Evolutionary conservation across 2,797 vertebrate genomes (phyloP).

Genomic region (Danio jaintianensis): DNA sequence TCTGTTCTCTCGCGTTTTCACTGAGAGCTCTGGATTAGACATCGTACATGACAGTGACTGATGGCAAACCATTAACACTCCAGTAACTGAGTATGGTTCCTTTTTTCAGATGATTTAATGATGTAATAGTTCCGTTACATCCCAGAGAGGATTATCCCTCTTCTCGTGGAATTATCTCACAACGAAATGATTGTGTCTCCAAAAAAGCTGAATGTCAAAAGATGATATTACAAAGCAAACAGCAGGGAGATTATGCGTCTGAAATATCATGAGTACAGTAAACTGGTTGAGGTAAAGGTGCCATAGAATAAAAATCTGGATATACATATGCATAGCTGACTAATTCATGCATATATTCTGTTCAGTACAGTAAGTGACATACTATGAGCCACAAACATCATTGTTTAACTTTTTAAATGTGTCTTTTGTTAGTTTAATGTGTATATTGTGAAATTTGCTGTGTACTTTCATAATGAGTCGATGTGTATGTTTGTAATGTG

Average conservation of each 20-base stretch:
- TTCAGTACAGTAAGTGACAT: too few species aligned
- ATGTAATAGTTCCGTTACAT: conserved; percentile 62
- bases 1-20: not conserved
- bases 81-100: not conserved
- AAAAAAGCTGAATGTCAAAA: conserved; percentile 6
- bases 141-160: conserved; percentile 73
- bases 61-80: conserved; percentile 27
- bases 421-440: too few species aligned
- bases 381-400: too few species aligned
- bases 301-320: too few species aligned
- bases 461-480: too few species aligned
- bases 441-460: too few species aligned
- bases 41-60: conserved; percentile 21
- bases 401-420: too few species aligned
- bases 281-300: not conserved
- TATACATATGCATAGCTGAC: too few species aligned
- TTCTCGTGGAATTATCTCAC: conserved; percentile 76
- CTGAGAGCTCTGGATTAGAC: not conserved
- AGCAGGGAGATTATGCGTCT: not conserved
- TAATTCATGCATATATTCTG: too few species aligned
- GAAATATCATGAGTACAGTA: conserved; percentile 1
- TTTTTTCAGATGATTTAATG: conserved; percentile 32
- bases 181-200: conserved; percentile 57
- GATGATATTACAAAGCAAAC: conserved; percentile 28
- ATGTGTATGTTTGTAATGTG: too few species aligned